phyloP scores from a whole-genome alignment of 23 tunicate genomes.

The Trididemnum nubilum region DNA sequence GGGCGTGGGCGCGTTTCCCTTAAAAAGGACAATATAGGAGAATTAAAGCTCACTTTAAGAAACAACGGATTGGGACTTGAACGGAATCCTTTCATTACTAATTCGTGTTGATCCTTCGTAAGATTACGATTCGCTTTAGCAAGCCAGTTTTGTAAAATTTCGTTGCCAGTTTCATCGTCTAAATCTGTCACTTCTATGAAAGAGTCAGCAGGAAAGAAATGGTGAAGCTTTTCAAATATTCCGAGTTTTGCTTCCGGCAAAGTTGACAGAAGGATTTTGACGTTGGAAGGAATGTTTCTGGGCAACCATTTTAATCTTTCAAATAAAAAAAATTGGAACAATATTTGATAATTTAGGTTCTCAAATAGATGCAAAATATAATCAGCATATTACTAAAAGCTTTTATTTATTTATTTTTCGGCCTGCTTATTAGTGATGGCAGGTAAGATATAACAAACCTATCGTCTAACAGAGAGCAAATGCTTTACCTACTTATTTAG shows the following conservation, averaged over 20 bases:
- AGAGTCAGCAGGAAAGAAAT: constrained; percentile 25
- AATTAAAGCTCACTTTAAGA: constrained; percentile 62
- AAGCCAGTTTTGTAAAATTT: constrained; percentile 54
- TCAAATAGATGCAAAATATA: not conserved
- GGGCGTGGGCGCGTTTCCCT: too few relatives aligned
- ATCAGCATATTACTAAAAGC: not conserved
- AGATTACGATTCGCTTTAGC: constrained; percentile 24
- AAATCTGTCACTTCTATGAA: constrained; percentile 55
- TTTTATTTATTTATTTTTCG: not conserved
- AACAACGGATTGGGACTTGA: constrained; percentile 54
- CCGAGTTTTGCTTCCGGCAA: constrained; percentile 57
- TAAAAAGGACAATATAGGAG: too few relatives aligned
- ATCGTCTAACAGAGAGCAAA: too few relatives aligned
- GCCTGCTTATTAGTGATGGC: too few relatives aligned
- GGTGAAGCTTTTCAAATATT: constrained; percentile 27
- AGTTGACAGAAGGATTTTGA: constrained; percentile 64
- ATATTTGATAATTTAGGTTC: too few relatives aligned
- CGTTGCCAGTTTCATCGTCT: constrained; percentile 53
- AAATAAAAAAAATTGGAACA: too few relatives aligned
- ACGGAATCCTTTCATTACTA: constrained; percentile 56
- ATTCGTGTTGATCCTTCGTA: constrained; percentile 41
- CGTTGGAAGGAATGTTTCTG: constrained; percentile 50
- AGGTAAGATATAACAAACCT: too few relatives aligned
- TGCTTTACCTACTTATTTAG: too few relatives aligned
- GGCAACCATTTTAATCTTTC: constrained; percentile 86